These are phyloP conservation scores for Amphiprion percula DNA, from an alignment of 2,113 vertebrate species.

Conservation along the genomic window DNA sequence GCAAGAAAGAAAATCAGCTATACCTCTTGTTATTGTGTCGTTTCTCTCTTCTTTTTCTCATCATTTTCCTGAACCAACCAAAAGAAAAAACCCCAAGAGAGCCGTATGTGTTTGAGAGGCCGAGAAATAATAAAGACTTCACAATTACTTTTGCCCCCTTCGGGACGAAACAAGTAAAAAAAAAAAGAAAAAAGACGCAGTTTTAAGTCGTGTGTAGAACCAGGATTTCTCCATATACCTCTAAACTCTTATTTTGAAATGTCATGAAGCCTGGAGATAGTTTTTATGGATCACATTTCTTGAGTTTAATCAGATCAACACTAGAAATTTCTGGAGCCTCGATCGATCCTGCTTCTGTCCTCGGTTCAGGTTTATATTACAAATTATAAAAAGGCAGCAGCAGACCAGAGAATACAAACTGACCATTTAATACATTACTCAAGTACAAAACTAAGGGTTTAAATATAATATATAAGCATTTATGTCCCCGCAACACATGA, in stretches of 20 bases:
- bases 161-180: not conserved
- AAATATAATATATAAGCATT: too few relatives aligned
- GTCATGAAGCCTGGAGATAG: not conserved
- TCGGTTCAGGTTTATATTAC: not conserved
- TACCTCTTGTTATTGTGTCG: conserved; percentile 27
- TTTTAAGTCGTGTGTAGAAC: not conserved
- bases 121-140: not conserved
- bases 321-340: not conserved
- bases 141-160: not conserved
- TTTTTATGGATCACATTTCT: not conserved
- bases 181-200: not conserved
- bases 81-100: not conserved
- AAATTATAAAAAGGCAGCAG: not conserved
- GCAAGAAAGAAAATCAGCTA: conserved; percentile 27
- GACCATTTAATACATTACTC: not conserved
- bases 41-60: not conserved
- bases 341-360: not conserved
- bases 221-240: not conserved
- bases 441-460: too few relatives aligned
- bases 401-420: not conserved
- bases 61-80: conserved; percentile 1
- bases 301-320: conserved; percentile 3
- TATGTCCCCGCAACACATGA: too few relatives aligned
- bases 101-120: not conserved
- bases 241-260: not conserved